Conservation (phyloP, 2,888 invertebrate genomes). For the Tortrix viridana region DNA sequence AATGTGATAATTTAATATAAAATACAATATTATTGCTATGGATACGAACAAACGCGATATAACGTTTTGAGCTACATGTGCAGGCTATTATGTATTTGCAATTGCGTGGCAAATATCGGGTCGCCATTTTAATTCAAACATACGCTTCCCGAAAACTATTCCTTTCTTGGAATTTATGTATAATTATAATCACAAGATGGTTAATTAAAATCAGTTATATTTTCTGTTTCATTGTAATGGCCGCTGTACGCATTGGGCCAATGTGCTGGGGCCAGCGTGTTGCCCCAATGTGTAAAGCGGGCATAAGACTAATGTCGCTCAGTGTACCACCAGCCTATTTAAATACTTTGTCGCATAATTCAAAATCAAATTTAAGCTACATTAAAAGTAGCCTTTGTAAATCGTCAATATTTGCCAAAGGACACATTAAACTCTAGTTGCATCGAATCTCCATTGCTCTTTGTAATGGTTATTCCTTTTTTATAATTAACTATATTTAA, state of each 20-base stretch:
- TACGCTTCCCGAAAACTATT: background rate
- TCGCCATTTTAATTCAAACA: background rate
- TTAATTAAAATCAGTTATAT: background rate
- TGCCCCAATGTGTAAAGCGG: too few species aligned
- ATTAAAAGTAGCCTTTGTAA: background rate
- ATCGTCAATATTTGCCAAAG: too few species aligned
- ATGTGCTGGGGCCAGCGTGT: too few species aligned
- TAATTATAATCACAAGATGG: background rate
- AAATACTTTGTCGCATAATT: too few species aligned
- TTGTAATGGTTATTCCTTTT: background rate
- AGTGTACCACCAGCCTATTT: too few species aligned
- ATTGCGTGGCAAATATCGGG: background rate
- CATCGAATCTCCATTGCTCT: too few species aligned
- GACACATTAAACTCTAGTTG: too few species aligned
- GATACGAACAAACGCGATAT: constrained; percentile 24
- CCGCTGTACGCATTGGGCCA: too few species aligned
- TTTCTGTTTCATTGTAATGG: background rate
- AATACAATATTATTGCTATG: constrained; percentile 37
- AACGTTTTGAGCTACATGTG: constrained; percentile 29
- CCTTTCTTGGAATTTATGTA: background rate
- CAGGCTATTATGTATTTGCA: constrained; percentile 23
- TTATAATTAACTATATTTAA: background rate
- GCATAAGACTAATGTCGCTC: too few species aligned
- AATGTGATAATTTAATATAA: constrained; percentile 19
- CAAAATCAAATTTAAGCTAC: too few species aligned